These are phyloP conservation scores for Drosophila maculinotata DNA, from an alignment of 2,888 invertebrate genomes.

Conservation along the genomic window DNA sequence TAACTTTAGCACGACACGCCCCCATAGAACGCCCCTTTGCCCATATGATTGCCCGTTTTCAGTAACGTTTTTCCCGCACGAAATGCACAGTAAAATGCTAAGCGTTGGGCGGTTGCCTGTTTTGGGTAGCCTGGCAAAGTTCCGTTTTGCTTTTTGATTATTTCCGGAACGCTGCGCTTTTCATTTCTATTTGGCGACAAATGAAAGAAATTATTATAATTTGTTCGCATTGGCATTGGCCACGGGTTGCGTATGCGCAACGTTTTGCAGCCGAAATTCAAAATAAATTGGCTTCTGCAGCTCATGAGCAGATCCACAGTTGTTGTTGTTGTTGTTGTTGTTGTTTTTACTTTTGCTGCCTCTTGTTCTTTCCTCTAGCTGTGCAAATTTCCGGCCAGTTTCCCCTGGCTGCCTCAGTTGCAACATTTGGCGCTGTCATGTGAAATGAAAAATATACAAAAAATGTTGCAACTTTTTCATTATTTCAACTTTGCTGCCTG, in stretches of 20 bases:
- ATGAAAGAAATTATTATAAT: constrained; percentile 54
- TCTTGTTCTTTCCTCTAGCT: constrained; percentile 1
- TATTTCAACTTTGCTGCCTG: constrained; percentile 68
- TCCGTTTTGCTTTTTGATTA: constrained; percentile 60
- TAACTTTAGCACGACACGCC: constrained; percentile 30
- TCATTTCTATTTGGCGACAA: constrained; percentile 44
- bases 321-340: constrained; percentile 7
- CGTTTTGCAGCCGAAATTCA: constrained; percentile 39
- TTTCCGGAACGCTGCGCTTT: constrained; percentile 61
- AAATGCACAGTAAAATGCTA: constrained; percentile 35
- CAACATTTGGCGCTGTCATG: constrained; percentile 49
- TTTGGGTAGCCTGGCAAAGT: constrained; percentile 23
- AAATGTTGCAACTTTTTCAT: constrained; percentile 71
- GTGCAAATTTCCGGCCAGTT: constrained; percentile 36
- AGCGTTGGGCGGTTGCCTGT: constrained; percentile 8
- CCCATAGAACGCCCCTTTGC: constrained; percentile 5
- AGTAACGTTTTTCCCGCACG: constrained; percentile 27
- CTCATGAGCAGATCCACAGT: constrained; percentile 37
- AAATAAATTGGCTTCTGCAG: constrained; percentile 71
- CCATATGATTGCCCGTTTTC: constrained; percentile 31
- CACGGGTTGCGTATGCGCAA: constrained; percentile 66
- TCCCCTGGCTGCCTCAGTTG: constrained; percentile 13
- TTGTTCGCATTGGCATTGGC: constrained; percentile 41
- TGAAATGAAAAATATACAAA: constrained; percentile 55
- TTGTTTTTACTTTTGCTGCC: constrained; percentile 1